These are phyloP conservation scores for Platycercus adscitus DNA, from an alignment of 2,113 vertebrate species.

Conservation along the genomic window DNA sequence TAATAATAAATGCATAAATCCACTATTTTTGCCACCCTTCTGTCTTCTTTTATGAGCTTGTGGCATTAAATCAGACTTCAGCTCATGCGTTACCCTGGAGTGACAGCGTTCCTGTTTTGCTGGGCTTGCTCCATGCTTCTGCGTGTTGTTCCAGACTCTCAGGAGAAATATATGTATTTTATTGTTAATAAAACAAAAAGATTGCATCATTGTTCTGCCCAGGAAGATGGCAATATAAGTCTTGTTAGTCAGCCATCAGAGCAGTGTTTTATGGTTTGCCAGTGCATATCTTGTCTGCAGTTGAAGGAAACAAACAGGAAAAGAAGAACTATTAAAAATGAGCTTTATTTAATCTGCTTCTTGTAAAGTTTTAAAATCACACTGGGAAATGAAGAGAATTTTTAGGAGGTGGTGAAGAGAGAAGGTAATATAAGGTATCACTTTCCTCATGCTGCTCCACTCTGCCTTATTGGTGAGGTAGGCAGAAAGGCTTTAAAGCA, in stretches of 20 bases:
- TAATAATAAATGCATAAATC: not conserved
- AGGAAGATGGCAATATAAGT: not conserved
- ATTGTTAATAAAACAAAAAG: constrained; percentile 15
- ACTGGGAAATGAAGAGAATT: not conserved
- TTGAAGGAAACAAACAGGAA: not conserved
- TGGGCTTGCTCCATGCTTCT: not conserved
- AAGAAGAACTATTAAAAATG: not conserved
- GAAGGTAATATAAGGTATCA: not conserved
- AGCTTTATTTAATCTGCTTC: not conserved
- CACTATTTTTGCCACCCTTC: not conserved
- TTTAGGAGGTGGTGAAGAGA: not conserved
- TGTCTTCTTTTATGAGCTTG: not conserved
- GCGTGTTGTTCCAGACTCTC: not conserved
- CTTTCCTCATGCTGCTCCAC: not conserved
- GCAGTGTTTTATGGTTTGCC: not conserved
- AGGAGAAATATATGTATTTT: constrained; percentile 18
- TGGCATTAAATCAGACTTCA: not conserved
- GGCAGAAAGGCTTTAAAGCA: not conserved
- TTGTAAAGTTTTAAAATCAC: not conserved
- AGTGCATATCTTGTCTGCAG: not conserved
- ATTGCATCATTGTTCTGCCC: not conserved
- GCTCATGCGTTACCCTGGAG: not conserved
- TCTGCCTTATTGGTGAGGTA: not conserved
- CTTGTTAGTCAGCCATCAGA: not conserved
- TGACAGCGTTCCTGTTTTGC: not conserved